Evolutionary conservation across 2,888 invertebrate genomes (phyloP).

Genomic region (Ophion ellenae): DNA sequence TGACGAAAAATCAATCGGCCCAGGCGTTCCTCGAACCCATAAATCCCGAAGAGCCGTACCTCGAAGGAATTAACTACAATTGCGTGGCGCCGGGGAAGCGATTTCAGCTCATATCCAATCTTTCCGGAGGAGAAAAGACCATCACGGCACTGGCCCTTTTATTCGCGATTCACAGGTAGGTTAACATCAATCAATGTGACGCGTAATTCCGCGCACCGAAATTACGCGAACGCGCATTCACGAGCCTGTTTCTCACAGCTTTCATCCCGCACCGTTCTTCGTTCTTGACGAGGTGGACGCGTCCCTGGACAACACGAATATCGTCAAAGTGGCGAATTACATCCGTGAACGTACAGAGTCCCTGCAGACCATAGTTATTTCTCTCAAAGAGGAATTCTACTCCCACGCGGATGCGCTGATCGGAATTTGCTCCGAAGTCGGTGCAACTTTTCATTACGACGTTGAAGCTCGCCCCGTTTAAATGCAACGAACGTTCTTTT

Average conservation of each 20-base stretch:
- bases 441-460: conserved; percentile 69
- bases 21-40: conserved; percentile 98
- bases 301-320: conserved; percentile 99
- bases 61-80: conserved; percentile 99
- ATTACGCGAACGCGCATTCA: neutral
- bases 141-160: conserved; percentile 98
- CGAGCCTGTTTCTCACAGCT: conserved; percentile 85
- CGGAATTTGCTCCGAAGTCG: conserved; percentile 98
- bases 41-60: conserved; percentile 99
- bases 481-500: no score
- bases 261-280: conserved; percentile 99
- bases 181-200: conserved; percentile 8
- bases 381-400: conserved; percentile 99
- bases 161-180: conserved; percentile 97
- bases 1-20: conserved; percentile 97
- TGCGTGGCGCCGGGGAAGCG: conserved; percentile 99
- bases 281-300: conserved; percentile 99
- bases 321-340: conserved; percentile 99
- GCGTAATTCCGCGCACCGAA: neutral
- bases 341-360: conserved; percentile 95
- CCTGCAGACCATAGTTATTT: conserved; percentile 99
- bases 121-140: conserved; percentile 99
- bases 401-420: conserved; percentile 98
- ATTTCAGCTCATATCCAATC: conserved; percentile 99
- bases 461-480: no score